phyloP scores from a whole-genome alignment of 2,797 vertebrate species.

The Sebastolobus alascanus region DNA sequence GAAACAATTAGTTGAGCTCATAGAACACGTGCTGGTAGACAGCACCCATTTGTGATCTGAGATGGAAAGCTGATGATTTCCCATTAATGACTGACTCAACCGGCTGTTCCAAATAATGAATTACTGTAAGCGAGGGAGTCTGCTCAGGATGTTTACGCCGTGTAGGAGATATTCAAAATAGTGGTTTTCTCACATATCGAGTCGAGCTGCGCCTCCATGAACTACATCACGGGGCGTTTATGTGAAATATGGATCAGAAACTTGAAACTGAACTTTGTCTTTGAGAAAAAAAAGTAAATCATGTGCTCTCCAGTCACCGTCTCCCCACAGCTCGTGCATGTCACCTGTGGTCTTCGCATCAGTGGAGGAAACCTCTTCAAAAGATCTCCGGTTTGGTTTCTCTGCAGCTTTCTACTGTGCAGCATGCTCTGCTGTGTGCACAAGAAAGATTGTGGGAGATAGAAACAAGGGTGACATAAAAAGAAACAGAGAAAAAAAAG shows the following conservation, averaged over 20 bases:
- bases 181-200: slow-evolving; percentile 41
- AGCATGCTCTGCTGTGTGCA: slow-evolving; percentile 40
- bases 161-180: slow-evolving; percentile 58
- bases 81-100: slow-evolving; percentile 62
- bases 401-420: slow-evolving; percentile 17
- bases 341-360: slow-evolving; percentile 38
- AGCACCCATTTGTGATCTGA: slow-evolving; percentile 22
- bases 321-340: slow-evolving; percentile 28
- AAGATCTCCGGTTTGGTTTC: slow-evolving; percentile 43
- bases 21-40: slow-evolving; percentile 8
- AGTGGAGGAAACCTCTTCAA: slow-evolving; percentile 60
- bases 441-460: neutral
- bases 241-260: slow-evolving; percentile 46
- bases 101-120: slow-evolving; percentile 49
- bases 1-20: slow-evolving; percentile 51
- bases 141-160: slow-evolving; percentile 19
- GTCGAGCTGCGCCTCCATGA: neutral
- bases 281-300: slow-evolving; percentile 27
- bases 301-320: slow-evolving; percentile 58
- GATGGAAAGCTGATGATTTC: slow-evolving; percentile 56
- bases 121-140: slow-evolving; percentile 66
- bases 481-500: slow-evolving; percentile 22
- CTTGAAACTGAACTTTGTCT: neutral
- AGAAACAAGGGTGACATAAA: slow-evolving; percentile 19
- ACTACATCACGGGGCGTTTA: slow-evolving; percentile 35